Conservation (phyloP, 2,888 invertebrate genomes). For the Polietes domitor region DNA sequence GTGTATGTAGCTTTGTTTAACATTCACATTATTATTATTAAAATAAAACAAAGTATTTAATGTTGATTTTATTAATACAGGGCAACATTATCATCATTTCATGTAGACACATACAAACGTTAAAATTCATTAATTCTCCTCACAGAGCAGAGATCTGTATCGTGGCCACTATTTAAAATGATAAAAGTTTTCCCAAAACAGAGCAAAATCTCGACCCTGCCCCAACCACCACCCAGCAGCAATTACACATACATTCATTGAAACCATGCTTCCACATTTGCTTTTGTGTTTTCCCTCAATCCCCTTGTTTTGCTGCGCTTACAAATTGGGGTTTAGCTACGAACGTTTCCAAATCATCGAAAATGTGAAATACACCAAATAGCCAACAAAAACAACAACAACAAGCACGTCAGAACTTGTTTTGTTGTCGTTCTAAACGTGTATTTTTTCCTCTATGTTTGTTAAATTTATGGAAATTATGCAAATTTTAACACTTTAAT, state of each 20-base stretch:
- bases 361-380: not conserved
- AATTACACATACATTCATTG: not conserved
- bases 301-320: not conserved
- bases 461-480: conserved; percentile 60
- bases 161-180: conserved; percentile 4
- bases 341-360: conserved; percentile 1
- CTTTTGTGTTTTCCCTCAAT: not conserved
- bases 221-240: conserved; percentile 6
- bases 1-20: conserved; percentile 4
- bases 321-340: conserved; percentile 8
- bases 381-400: conserved; percentile 24
- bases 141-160: not conserved
- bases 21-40: conserved; percentile 15
- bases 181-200: not conserved
- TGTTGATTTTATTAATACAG: conserved; percentile 24
- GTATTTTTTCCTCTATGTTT: conserved; percentile 48
- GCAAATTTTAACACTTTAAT: conserved; percentile 59
- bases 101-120: not conserved
- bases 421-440: conserved; percentile 46
- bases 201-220: conserved; percentile 5
- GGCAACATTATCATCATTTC: not conserved
- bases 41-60: conserved; percentile 18
- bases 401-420: conserved; percentile 33
- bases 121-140: too few species aligned
- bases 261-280: not conserved